Evolutionary conservation across 2,113 vertebrate species (phyloP).

Genomic region (Oriolus oriolus): DNA sequence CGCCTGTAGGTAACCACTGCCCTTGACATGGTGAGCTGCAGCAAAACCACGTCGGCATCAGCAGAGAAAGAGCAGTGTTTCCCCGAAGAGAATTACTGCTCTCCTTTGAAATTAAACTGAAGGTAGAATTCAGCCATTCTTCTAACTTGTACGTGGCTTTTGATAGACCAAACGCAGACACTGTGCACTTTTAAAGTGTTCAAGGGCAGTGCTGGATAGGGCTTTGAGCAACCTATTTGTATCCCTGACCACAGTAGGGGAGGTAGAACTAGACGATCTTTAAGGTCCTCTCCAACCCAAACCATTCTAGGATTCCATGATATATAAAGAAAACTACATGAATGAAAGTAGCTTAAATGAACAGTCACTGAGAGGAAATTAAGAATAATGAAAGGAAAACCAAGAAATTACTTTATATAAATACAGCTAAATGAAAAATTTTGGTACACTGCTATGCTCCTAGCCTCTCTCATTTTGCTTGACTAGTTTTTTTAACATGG

Average conservation of each 20-base stretch:
- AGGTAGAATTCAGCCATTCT: neutral
- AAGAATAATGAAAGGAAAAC: neutral
- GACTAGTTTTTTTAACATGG: neutral
- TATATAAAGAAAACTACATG: neutral
- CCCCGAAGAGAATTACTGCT: neutral
- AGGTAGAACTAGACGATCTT: neutral
- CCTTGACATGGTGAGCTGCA: neutral
- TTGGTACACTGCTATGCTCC: neutral
- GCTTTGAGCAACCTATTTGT: neutral
- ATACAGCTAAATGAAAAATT: neutral
- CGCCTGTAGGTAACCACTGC: neutral
- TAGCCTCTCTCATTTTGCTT: neutral
- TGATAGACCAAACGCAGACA: neutral
- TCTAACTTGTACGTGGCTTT: neutral
- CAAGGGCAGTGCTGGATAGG: neutral
- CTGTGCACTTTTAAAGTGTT: neutral
- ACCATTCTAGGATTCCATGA: neutral
- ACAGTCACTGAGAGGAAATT: neutral
- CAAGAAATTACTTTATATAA: neutral
- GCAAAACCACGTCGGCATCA: neutral
- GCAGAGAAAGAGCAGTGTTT: neutral
- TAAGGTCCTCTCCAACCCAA: neutral
- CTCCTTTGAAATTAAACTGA: neutral
- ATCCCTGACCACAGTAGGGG: neutral
- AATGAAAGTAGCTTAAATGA: neutral